These are phyloP conservation scores for Drosophila borborema DNA, from an alignment of 2,888 invertebrate species.

Conservation along the genomic window DNA sequence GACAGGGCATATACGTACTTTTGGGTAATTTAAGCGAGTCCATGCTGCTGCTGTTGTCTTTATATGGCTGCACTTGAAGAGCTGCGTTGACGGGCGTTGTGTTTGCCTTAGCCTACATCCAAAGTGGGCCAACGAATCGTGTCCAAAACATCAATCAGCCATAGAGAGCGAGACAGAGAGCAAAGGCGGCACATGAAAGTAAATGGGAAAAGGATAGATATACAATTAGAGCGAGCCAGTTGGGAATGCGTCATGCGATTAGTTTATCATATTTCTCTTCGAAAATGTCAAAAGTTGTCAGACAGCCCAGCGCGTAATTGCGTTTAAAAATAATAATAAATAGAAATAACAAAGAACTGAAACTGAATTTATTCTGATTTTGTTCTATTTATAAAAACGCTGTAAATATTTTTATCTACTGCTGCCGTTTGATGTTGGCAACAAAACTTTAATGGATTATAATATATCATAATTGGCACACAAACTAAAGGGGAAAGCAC, in stretches of 20 bases:
- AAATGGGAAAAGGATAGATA: conserved; percentile 25
- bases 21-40: conserved; percentile 84
- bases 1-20: conserved; percentile 65
- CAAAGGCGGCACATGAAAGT: conserved; percentile 58
- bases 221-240: conserved; percentile 30
- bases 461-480: conserved; percentile 16
- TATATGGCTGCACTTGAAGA: conserved; percentile 74
- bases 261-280: conserved; percentile 70
- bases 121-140: conserved; percentile 54
- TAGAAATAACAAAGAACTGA: conserved; percentile 34
- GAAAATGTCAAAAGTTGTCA: conserved; percentile 62
- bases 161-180: conserved; percentile 2
- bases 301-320: conserved; percentile 66
- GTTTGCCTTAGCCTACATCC: conserved; percentile 67
- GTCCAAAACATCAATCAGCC: conserved; percentile 74
- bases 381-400: conserved; percentile 21
- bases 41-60: conserved; percentile 63
- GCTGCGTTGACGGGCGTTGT: conserved; percentile 45
- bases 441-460: conserved; percentile 3
- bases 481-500: conserved; percentile 4
- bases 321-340: conserved; percentile 70
- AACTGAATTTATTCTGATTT: conserved; percentile 18
- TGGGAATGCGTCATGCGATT: conserved; percentile 54
- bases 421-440: conserved; percentile 9
- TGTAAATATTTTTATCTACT: conserved; percentile 3